Conservation (phyloP, 2,797 vertebrate genomes). For the Centroberyx gerrardi region DNA sequence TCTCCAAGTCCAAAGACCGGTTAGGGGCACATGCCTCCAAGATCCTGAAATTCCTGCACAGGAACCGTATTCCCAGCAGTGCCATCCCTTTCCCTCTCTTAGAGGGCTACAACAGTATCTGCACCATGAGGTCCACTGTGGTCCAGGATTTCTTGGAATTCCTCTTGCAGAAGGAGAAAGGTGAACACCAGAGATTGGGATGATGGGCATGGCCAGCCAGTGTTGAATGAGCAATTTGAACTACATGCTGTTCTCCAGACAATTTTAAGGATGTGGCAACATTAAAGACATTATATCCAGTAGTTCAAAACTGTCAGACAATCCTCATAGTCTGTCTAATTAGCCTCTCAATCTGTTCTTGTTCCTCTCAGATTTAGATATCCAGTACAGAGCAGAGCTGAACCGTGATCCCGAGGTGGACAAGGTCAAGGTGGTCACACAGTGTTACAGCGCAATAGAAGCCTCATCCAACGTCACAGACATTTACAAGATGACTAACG, state of each 20-base stretch:
- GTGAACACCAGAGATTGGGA: conserved; percentile 69
- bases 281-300: neutral
- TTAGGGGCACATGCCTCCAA: conserved; percentile 91
- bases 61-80: conserved; percentile 93
- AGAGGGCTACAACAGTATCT: conserved; percentile 97
- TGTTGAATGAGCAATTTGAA: neutral
- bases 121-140: conserved; percentile 94
- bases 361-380: conserved; percentile 83
- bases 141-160: conserved; percentile 93
- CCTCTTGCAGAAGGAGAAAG: conserved; percentile 94
- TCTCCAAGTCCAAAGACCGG: conserved; percentile 94
- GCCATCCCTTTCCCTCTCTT: conserved; percentile 94
- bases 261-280: neutral
- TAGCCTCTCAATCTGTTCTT: neutral
- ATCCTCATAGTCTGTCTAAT: neutral
- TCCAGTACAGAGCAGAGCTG: conserved; percentile 88
- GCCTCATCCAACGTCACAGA: conserved; percentile 94
- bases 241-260: neutral
- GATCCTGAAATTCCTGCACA: conserved; percentile 94
- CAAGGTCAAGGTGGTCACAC: conserved; percentile 93
- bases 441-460: conserved; percentile 95
- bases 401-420: conserved; percentile 91
- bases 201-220: neutral
- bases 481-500: conserved; percentile 95
- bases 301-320: too few species aligned